These are phyloP conservation scores for Panthera leo DNA, from an alignment of 2,113 vertebrate genomes.

Conservation along the genomic window DNA sequence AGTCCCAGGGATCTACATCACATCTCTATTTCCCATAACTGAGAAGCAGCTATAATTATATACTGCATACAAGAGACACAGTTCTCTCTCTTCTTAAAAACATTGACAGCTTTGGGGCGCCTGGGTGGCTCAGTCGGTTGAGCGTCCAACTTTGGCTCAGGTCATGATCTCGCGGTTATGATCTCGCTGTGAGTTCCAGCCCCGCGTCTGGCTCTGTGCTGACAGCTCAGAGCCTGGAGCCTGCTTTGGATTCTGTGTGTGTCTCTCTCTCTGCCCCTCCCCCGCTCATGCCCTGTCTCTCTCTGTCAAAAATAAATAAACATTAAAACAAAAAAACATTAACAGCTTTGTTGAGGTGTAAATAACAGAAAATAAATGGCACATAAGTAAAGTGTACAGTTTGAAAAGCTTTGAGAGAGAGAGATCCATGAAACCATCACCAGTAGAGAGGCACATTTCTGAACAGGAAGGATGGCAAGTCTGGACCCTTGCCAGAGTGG, in stretches of 20 bases:
- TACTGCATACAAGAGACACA: background rate
- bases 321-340: background rate
- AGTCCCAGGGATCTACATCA: background rate
- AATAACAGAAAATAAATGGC: background rate
- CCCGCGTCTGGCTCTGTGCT: no score
- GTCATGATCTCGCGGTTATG: no score
- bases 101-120: background rate
- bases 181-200: no score
- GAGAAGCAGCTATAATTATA: background rate
- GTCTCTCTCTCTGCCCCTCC: no score
- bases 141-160: no score
- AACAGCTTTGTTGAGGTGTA: background rate
- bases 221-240: no score
- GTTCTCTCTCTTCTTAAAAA: background rate
- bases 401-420: background rate
- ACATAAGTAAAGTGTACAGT: background rate
- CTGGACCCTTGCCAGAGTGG: background rate
- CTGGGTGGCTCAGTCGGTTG: no score
- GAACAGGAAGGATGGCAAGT: background rate
- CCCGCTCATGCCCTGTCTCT: no score
- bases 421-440: background rate
- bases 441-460: background rate
- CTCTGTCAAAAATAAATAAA: no score
- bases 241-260: no score
- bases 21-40: background rate